These are phyloP conservation scores for Pterocles gutturalis DNA, from an alignment of 2,113 vertebrate genomes.

Conservation along the genomic window DNA sequence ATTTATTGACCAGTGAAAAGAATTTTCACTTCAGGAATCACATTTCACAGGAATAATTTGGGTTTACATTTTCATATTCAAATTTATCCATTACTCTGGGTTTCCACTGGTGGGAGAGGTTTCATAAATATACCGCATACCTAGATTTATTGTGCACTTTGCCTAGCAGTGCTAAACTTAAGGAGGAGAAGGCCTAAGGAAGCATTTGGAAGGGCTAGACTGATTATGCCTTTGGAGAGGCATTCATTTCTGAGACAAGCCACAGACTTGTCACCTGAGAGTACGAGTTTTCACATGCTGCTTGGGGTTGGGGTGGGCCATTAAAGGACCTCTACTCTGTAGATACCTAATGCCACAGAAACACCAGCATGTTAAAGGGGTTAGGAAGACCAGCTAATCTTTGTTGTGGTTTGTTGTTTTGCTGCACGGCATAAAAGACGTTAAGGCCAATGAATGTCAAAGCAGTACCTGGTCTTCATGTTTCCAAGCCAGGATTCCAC, in stretches of 20 bases:
- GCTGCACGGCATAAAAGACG: background rate
- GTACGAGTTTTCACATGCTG: background rate
- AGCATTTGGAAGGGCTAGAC: background rate
- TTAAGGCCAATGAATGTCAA: background rate
- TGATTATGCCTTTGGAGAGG: background rate
- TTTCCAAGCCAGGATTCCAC: constrained; percentile 84
- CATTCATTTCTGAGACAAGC: background rate
- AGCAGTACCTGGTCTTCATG: constrained; percentile 77
- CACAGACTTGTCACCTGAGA: background rate
- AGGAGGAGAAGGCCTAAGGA: background rate
- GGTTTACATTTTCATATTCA: background rate
- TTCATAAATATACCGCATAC: background rate
- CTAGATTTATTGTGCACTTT: background rate
- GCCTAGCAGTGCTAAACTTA: background rate
- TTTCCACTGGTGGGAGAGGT: background rate
- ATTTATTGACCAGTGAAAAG: background rate
- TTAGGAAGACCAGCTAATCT: background rate
- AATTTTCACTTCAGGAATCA: background rate
- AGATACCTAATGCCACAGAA: background rate
- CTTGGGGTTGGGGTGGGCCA: background rate
- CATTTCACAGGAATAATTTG: background rate
- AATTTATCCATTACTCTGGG: background rate
- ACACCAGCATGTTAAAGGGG: background rate
- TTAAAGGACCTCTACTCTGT: background rate
- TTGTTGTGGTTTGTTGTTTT: background rate